Evolutionary conservation across 1,140 invertebrate genomes (phyloP).

Genomic region (Sitophilus oryzae): DNA sequence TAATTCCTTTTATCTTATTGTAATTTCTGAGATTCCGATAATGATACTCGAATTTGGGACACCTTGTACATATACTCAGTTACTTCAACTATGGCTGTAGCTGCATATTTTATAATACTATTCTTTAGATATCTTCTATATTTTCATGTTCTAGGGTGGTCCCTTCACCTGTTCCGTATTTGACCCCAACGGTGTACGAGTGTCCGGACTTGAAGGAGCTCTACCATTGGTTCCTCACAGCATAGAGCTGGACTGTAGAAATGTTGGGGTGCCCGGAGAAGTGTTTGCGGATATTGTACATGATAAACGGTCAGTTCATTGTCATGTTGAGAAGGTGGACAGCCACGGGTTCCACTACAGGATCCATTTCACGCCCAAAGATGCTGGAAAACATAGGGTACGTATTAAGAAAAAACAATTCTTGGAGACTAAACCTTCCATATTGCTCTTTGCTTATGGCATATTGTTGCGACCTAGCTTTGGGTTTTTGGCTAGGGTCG

Average conservation of each 20-base stretch:
- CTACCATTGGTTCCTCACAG: constrained; percentile 69
- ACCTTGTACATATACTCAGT: too few species aligned
- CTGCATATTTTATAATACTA: too few species aligned
- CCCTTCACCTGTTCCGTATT: constrained; percentile 97
- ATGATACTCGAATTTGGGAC: too few species aligned
- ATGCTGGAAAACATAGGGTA: constrained; percentile 83
- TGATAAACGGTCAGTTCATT: constrained; percentile 75
- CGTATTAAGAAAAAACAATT: constrained; percentile 10
- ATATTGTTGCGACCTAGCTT: too few species aligned
- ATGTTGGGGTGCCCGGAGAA: constrained; percentile 82
- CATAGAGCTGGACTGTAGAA: constrained; percentile 66
- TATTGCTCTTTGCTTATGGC: too few species aligned
- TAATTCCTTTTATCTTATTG: too few species aligned
- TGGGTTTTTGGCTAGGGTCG: too few species aligned
- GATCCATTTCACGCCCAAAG: constrained; percentile 82
- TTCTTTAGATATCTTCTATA: too few species aligned
- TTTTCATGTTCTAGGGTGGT: constrained; percentile 74
- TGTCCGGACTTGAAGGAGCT: constrained; percentile 66
- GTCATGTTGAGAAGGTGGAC: constrained; percentile 75
- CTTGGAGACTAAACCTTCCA: neutral
- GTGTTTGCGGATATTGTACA: constrained; percentile 84
- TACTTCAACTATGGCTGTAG: too few species aligned
- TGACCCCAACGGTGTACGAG: constrained; percentile 84
- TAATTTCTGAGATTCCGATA: too few species aligned
- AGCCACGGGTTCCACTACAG: constrained; percentile 56